phyloP scores from a whole-genome alignment of 2,797 vertebrate species.

The Lophotriccus pileatus region DNA sequence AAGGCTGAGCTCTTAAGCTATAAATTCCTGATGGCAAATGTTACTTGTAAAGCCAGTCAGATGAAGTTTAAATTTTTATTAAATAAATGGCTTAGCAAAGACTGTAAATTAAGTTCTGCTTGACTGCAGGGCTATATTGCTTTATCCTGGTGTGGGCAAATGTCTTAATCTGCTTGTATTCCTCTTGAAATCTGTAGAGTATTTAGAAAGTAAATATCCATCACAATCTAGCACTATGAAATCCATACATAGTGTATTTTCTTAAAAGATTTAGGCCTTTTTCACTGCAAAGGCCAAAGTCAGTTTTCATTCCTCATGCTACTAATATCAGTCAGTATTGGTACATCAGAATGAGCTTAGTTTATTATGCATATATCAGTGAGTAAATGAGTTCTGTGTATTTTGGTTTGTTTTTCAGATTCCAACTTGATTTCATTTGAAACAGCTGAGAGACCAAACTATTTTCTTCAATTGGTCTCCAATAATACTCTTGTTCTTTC shows the following conservation, averaged over 20 bases:
- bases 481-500: slow-evolving; percentile 80
- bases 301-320: background rate
- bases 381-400: background rate
- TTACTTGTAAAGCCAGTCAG: background rate
- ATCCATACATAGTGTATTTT: background rate
- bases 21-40: background rate
- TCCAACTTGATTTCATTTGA: slow-evolving; percentile 88
- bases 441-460: slow-evolving; percentile 88
- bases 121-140: background rate
- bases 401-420: slow-evolving; percentile 75
- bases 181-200: background rate
- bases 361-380: background rate
- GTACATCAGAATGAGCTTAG: background rate
- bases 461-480: slow-evolving; percentile 81
- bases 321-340: background rate
- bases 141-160: background rate
- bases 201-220: background rate
- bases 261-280: background rate
- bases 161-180: background rate
- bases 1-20: background rate
- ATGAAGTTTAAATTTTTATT: background rate
- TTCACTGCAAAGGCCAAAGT: background rate
- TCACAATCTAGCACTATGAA: background rate
- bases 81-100: background rate
- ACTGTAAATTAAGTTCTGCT: background rate